Conservation (phyloP, 1,140 invertebrate genomes). For the Saccostrea glomerata region DNA sequence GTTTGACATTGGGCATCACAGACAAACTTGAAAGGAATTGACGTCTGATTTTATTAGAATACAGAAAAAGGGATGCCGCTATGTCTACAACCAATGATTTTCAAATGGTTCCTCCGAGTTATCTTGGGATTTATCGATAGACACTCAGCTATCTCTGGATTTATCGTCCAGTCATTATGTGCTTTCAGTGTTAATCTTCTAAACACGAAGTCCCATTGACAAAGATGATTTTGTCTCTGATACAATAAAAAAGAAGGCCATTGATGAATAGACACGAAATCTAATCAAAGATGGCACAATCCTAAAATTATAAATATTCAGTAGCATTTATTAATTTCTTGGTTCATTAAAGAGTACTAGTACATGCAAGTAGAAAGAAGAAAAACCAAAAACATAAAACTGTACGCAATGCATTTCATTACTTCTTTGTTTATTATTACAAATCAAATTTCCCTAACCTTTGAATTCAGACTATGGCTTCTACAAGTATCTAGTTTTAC, state of each 20-base stretch:
- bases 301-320: neutral
- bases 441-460: too few species aligned
- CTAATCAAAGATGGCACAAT: neutral
- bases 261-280: neutral
- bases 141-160: neutral
- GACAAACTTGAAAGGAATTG: conserved; percentile 14
- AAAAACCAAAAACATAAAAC: too few species aligned
- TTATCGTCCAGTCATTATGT: conserved; percentile 16
- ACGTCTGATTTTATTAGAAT: conserved; percentile 34
- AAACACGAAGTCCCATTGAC: neutral
- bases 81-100: conserved; percentile 29
- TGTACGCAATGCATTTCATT: too few species aligned
- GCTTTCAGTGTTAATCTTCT: neutral
- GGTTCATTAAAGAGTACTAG: too few species aligned
- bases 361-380: too few species aligned
- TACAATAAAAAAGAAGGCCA: neutral
- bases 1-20: conserved; percentile 13
- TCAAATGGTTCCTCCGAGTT: conserved; percentile 11
- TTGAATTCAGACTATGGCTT: too few species aligned
- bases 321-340: too few species aligned
- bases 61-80: neutral
- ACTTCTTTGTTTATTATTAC: too few species aligned
- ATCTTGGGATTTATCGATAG: conserved; percentile 30
- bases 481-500: too few species aligned
- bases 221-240: neutral